Percentiles rank a stretch among this genome's conserved stretches.
phyloP scores from a whole-genome alignment of 1,140 invertebrate genomes.

The Brachionus sp. region DNA sequence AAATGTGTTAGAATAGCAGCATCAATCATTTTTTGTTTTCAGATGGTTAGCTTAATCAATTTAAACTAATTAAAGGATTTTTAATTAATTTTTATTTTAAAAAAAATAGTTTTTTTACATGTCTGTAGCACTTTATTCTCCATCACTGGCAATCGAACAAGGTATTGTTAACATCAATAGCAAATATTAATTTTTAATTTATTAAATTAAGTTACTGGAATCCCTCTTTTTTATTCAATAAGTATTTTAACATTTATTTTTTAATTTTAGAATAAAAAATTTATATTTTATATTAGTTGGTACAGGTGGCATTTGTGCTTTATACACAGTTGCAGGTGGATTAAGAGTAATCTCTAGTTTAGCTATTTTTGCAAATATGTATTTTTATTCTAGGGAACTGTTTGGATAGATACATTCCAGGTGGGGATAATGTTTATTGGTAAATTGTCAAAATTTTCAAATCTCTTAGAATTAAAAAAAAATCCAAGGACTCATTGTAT shows the following conservation, averaged over 20 bases:
- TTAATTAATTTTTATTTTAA: not conserved
- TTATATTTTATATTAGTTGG: not conserved
- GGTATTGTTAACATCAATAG: conserved; percentile 64
- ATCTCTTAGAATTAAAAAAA: not conserved
- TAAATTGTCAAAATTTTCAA: conserved; percentile 54
- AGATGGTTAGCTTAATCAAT: conserved; percentile 3
- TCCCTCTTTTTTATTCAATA: conserved; percentile 43
- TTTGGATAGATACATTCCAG: conserved; percentile 78
- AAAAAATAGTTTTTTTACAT: conserved; percentile 70
- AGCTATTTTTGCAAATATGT: not conserved
- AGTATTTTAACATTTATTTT: not conserved
- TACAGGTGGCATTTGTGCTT: conserved; percentile 41
- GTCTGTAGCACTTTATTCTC: conserved; percentile 85
- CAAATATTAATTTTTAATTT: not conserved
- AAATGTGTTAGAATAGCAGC: not conserved
- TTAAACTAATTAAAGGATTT: not conserved
- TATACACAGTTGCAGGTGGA: conserved; percentile 62
- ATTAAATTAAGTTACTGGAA: not conserved
- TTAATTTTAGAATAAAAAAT: not conserved
- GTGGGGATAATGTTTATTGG: conserved; percentile 78
- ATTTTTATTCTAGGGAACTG: not conserved
- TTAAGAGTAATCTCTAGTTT: conserved; percentile 67
- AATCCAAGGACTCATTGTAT: conserved; percentile 61
- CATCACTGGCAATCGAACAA: conserved; percentile 82
- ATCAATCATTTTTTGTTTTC: conserved; percentile 36